Conservation (phyloP, 2,888 invertebrate genomes). For the Drosophila atroscutellata region DNA sequence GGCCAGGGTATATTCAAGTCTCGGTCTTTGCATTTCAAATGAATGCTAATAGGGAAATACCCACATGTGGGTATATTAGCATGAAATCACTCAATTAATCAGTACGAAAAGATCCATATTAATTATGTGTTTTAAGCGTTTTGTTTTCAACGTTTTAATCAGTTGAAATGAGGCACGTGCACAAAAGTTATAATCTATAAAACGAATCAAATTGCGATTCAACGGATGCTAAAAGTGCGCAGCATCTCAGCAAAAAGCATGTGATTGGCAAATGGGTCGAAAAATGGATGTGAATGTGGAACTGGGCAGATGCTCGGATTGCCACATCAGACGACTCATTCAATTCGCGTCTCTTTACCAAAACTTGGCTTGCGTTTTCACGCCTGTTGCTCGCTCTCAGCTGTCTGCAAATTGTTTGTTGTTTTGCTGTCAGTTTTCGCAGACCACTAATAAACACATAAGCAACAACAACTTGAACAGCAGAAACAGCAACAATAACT, state of each 20-base stretch:
- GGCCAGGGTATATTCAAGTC: background rate
- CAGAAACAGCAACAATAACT: constrained; percentile 19
- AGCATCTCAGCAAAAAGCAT: constrained; percentile 4
- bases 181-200: constrained; percentile 24
- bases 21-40: background rate
- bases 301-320: constrained; percentile 16
- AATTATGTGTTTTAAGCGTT: constrained; percentile 22
- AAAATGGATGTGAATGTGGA: background rate
- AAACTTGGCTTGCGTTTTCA: constrained; percentile 37
- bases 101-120: constrained; percentile 4
- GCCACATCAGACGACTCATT: constrained; percentile 11
- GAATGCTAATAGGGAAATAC: background rate
- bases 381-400: constrained; percentile 55
- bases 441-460: constrained; percentile 26
- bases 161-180: constrained; percentile 5
- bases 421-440: constrained; percentile 70
- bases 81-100: constrained; percentile 22
- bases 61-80: background rate
- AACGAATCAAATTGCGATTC: constrained; percentile 43
- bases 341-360: constrained; percentile 17
- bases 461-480: constrained; percentile 6
- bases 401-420: constrained; percentile 63
- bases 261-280: constrained; percentile 7
- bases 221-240: constrained; percentile 27
- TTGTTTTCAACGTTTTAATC: constrained; percentile 28